Evolutionary conservation across 2,113 vertebrate species (phyloP), one percentile per base, ranked within the genome.

Genomic region (Perccottus glenii): DNA sequence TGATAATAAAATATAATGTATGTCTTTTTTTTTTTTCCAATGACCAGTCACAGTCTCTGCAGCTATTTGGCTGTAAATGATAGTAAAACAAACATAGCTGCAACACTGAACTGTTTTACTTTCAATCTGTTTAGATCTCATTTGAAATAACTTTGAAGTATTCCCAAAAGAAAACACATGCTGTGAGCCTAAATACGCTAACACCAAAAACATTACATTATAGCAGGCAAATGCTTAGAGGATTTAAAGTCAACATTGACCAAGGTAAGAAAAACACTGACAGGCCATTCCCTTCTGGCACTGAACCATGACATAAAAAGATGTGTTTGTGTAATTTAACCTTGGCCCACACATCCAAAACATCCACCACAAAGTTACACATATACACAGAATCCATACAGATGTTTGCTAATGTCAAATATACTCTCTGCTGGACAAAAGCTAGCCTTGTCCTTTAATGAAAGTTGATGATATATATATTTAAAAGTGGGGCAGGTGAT

Each of bases 361-460:
- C 58, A 60, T 60, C 72, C 78, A 68, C 70, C 16, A 63, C 42
- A 72, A 11, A 51, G 58, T 75, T 51, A 64, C 52, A 53, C 46
- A 58, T 40, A 40, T 36, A 70, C 59, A 73, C 51, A 69, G n/a
- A 70, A 67, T 79, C 67, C 36, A 81, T 35, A 46, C 52, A 58
- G 42, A 15, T 82, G 76, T 81, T 81, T 80, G 35, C 38, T 45
- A 45, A 44, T 62, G 52, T 57, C 63, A 61, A 53, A 64, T 66
- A 62, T 33, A 15, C 15, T 65, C 32, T 51, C 36, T 44, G n/a
- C 3, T 67, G 27, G 45, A 77, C 51, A 85, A 64, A 75, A 64
- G 47, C 12, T 60, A 53, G 32, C 53, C 52, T 75, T 83, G 70
- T 88, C 72, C 65, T 3, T 4, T 4, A 36, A 61, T 35, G 56